A percentile compares a stretch with the other conserved stretches of the same genome.
Conservation (phyloP, 2,797 vertebrate genomes). For the Cottoperca gobio region DNA sequence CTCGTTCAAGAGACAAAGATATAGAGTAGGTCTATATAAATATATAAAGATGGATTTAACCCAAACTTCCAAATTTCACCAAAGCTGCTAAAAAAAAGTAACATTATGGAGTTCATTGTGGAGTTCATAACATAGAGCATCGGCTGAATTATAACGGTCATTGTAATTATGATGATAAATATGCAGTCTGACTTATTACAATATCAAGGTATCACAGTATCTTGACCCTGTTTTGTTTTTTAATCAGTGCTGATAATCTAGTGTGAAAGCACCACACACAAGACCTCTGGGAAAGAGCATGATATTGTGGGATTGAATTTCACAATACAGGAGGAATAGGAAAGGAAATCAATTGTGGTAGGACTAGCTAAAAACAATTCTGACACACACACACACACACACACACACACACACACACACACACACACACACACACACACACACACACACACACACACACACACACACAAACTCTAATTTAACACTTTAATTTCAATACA, state of each 20-base stretch:
- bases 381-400: background rate
- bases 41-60: background rate
- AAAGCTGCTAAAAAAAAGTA: no score
- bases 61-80: background rate
- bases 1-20: background rate
- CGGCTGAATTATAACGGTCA: background rate
- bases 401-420: background rate
- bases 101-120: no score
- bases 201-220: no score
- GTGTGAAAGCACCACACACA: background rate
- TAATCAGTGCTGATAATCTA: background rate
- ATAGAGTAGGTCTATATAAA: background rate
- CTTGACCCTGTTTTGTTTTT: background rate
- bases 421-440: background rate
- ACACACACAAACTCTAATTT: background rate
- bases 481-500: no score
- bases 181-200: background rate
- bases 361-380: background rate
- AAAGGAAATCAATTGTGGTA: background rate
- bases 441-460: conserved; percentile 3
- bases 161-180: background rate
- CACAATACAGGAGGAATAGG: background rate
- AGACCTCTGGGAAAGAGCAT: background rate
- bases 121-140: no score
- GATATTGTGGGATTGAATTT: background rate